phyloP scores from a whole-genome alignment of 2,797 vertebrate species.

The Nyctibius grandis region DNA sequence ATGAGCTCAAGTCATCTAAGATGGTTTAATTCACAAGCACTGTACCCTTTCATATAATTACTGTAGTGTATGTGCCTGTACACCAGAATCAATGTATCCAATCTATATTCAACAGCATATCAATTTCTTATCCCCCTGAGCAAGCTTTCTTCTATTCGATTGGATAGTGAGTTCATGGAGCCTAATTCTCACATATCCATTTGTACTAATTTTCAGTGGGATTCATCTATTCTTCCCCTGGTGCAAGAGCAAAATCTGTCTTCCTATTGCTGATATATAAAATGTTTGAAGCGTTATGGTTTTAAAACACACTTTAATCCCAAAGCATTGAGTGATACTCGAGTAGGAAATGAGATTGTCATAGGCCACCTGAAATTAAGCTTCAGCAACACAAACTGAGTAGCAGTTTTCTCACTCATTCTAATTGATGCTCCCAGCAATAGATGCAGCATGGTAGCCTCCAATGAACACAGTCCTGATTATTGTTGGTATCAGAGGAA shows the following conservation, averaged over 20 bases:
- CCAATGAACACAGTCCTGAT: not conserved
- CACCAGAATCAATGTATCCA: slow-evolving; percentile 20
- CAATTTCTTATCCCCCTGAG: not conserved
- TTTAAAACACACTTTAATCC: not conserved
- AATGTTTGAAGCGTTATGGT: not conserved
- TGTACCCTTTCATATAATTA: not conserved
- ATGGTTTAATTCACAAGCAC: not conserved
- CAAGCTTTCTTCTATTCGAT: slow-evolving; percentile 6
- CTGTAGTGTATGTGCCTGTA: not conserved
- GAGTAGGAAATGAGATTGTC: not conserved
- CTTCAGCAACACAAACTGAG: not conserved
- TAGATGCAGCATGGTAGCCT: not conserved
- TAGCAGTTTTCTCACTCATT: not conserved
- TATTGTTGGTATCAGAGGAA: not conserved
- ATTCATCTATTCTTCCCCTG: not conserved
- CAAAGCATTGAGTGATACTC: not conserved
- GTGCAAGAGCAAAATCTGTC: not conserved
- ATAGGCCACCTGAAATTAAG: not conserved
- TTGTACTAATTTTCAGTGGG: not conserved
- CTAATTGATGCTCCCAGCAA: not conserved
- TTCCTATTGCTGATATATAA: not conserved
- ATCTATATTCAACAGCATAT: slow-evolving; percentile 20
- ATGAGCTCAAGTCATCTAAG: not conserved
- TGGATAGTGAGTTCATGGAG: not conserved
- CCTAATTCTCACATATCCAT: not conserved